Evolutionary conservation across 2,113 vertebrate species (phyloP).

Genomic region (Lanius ludovicianus): DNA sequence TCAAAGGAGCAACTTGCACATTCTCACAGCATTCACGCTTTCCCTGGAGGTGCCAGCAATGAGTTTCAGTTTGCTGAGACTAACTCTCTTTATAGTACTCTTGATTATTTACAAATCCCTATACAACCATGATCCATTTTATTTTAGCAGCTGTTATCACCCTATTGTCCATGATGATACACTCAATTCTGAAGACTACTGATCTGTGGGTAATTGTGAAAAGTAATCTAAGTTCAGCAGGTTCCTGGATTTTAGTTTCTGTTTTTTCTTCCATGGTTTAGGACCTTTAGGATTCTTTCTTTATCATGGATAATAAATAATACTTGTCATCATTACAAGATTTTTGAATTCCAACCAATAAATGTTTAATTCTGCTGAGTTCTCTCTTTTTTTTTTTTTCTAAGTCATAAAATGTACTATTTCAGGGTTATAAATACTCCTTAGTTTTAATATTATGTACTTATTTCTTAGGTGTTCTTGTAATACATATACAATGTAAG

Average conservation of each 20-base stretch:
- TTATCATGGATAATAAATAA: background rate
- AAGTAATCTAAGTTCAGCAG: background rate
- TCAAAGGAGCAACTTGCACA: background rate
- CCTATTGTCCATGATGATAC: background rate
- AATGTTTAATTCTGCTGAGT: background rate
- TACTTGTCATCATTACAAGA: background rate
- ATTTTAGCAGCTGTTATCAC: slow-evolving; percentile 17
- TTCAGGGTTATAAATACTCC: slow-evolving; percentile 26
- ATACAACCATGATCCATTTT: background rate
- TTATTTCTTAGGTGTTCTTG: background rate
- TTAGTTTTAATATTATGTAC: background rate
- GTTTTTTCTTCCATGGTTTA: background rate
- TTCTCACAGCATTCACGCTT: background rate
- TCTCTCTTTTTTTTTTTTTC: background rate
- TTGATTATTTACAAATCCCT: slow-evolving; percentile 48
- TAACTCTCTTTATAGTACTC: slow-evolving; percentile 14
- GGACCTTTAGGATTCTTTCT: background rate
- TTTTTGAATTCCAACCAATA: background rate
- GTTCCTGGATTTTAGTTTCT: background rate
- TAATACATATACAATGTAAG: slow-evolving; percentile 28
- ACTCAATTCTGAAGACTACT: background rate
- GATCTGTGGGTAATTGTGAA: background rate
- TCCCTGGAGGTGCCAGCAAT: background rate
- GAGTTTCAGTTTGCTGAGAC: slow-evolving; percentile 2
- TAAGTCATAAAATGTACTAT: slow-evolving; percentile 25